A percentile compares a stretch with the other conserved stretches of the same genome.
Conservation (phyloP, 92 coral and sea anemone species). For the Palythoa grandis region DNA sequence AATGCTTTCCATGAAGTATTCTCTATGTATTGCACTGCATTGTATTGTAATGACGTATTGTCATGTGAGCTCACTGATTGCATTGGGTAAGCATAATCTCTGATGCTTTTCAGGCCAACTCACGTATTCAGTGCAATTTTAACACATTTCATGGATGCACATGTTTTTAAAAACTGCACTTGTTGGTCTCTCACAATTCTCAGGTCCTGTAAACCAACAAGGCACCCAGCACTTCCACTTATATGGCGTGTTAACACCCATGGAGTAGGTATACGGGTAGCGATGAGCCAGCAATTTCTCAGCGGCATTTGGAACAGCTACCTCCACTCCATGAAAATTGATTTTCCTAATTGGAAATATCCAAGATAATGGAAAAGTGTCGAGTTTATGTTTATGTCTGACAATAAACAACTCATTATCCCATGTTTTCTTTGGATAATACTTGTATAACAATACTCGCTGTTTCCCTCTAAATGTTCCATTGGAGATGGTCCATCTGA, state of each 20-base stretch:
- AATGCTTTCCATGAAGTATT: too few relatives aligned
- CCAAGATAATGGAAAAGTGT: slow-evolving; percentile 77
- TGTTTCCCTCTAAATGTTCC: slow-evolving; percentile 52
- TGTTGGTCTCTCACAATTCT: slow-evolving; percentile 22
- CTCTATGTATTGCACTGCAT: too few relatives aligned
- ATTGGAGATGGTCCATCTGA: slow-evolving; percentile 65
- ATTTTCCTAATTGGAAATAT: slow-evolving; percentile 63
- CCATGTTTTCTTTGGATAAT: slow-evolving; percentile 62
- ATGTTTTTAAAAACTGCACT: background rate
- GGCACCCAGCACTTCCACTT: slow-evolving; percentile 96
- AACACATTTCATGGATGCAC: too few relatives aligned
- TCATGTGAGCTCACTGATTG: too few relatives aligned
- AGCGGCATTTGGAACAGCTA: slow-evolving; percentile 69
- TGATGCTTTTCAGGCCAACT: too few relatives aligned
- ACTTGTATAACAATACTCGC: slow-evolving; percentile 60
- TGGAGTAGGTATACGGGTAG: slow-evolving; percentile 69
- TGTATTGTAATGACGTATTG: too few relatives aligned
- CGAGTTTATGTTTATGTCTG: slow-evolving; percentile 52
- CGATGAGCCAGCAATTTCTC: slow-evolving; percentile 58
- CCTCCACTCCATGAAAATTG: slow-evolving; percentile 66
- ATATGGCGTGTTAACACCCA: slow-evolving; percentile 71
- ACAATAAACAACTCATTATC: slow-evolving; percentile 60
- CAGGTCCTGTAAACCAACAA: slow-evolving; percentile 57
- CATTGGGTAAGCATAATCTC: too few relatives aligned
- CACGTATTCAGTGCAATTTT: too few relatives aligned